phyloP scores from a whole-genome alignment of 2,888 invertebrate genomes.

The Erebia epiphron region DNA sequence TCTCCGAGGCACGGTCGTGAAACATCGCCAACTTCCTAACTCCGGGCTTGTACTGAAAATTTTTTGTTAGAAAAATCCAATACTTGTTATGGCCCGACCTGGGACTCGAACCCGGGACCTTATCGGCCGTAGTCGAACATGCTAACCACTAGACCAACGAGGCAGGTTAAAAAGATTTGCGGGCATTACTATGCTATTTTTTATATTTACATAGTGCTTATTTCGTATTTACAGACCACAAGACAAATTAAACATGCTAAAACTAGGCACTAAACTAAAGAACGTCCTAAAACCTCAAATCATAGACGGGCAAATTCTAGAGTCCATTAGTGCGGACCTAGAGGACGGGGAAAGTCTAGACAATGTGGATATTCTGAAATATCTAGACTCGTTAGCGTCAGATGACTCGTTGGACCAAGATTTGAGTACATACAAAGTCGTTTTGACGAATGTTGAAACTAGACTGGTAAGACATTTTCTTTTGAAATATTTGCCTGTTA shows the following conservation, averaged over 20 bases:
- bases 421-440: conserved; percentile 68
- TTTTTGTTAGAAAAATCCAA: no score
- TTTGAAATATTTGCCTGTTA: conserved; percentile 42
- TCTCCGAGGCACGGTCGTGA: no score
- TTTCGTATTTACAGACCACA: conserved; percentile 53
- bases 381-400: conserved; percentile 67
- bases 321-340: conserved; percentile 52
- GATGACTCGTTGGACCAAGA: conserved; percentile 71
- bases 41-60: no score
- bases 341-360: conserved; percentile 59
- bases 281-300: conserved; percentile 83
- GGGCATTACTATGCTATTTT: no score
- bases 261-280: conserved; percentile 84
- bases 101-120: no score
- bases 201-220: background rate
- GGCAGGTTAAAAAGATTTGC: background rate
- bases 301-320: conserved; percentile 77
- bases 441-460: conserved; percentile 70
- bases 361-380: conserved; percentile 67
- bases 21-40: no score
- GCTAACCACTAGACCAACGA: no score
- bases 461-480: conserved; percentile 58
- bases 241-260: conserved; percentile 64
- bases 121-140: no score
- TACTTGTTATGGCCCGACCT: no score